Evolutionary conservation across 53 echinoderm and acorn worm genomes (phyloP).

Genomic region (Temnopleurus reevesii): DNA sequence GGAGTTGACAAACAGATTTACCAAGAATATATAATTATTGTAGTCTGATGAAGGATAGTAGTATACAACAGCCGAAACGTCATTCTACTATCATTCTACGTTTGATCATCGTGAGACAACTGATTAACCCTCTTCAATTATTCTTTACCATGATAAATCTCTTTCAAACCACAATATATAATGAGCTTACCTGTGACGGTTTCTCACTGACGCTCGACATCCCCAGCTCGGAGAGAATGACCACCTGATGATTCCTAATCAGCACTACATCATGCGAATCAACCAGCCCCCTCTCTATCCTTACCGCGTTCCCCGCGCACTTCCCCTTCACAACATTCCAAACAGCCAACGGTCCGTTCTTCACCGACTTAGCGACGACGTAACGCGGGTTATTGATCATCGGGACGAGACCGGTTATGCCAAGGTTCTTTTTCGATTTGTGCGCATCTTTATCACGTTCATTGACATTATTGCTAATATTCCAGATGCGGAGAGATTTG

Average conservation of each 20-base stretch:
- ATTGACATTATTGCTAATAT: conserved; percentile 86
- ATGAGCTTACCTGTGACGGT: conserved; percentile 58
- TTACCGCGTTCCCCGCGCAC: conserved; percentile 79
- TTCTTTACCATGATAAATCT: too few species aligned
- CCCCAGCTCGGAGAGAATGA: conserved; percentile 82
- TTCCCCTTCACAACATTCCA: conserved; percentile 98
- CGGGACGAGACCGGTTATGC: conserved; percentile 75
- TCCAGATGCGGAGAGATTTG: conserved; percentile 94
- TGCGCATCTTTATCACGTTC: conserved; percentile 68
- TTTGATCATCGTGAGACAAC: too few species aligned
- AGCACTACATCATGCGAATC: conserved; percentile 84
- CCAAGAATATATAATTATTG: too few species aligned
- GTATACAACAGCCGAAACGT: too few species aligned
- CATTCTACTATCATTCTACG: too few species aligned
- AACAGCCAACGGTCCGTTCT: conserved; percentile 88
- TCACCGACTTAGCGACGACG: conserved; percentile 83
- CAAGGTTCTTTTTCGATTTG: conserved; percentile 58
- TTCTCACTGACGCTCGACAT: conserved; percentile 87
- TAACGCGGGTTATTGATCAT: conserved; percentile 92
- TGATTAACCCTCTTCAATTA: too few species aligned
- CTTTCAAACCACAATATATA: too few species aligned
- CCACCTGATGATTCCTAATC: conserved; percentile 77
- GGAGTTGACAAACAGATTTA: too few species aligned
- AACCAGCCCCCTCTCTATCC: conserved; percentile 84
- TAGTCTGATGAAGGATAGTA: too few species aligned